phyloP scores from a whole-genome alignment of 2,888 invertebrate genomes.

The Geophilus truncorum region DNA sequence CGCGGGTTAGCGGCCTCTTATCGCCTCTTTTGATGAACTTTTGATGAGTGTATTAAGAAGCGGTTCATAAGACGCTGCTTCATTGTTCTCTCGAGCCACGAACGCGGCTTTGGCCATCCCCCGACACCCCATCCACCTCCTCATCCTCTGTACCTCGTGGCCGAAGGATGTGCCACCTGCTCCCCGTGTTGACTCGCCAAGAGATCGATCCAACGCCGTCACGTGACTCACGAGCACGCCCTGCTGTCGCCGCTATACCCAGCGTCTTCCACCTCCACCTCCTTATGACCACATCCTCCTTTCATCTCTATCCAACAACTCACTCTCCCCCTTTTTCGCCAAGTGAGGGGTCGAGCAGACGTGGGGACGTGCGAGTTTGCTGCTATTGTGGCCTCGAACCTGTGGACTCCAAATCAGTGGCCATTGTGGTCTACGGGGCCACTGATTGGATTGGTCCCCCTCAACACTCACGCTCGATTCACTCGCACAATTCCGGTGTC shows the following conservation, averaged over 20 bases:
- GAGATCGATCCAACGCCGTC: neutral
- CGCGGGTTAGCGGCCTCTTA: neutral
- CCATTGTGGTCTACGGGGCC: neutral
- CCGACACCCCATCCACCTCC: too few relatives aligned
- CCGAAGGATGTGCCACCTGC: neutral
- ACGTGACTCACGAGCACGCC: neutral
- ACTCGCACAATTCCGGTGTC: neutral
- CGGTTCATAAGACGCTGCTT: neutral
- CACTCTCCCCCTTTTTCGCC: neutral
- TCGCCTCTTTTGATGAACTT: constrained; percentile 12
- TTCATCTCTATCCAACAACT: neutral
- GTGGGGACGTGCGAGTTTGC: neutral
- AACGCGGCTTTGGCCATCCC: neutral
- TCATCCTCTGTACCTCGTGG: neutral
- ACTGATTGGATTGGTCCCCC: neutral
- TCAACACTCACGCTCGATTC: neutral
- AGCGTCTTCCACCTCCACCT: neutral
- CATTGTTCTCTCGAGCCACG: neutral
- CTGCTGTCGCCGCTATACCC: neutral
- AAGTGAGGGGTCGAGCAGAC: neutral
- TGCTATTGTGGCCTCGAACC: neutral
- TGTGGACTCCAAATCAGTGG: neutral
- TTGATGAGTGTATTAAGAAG: constrained; percentile 27
- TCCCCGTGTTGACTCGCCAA: neutral
- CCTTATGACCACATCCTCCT: neutral